These are phyloP conservation scores for Acronicta leporina DNA, from an alignment of 2,888 invertebrate genomes.

Conservation along the genomic window DNA sequence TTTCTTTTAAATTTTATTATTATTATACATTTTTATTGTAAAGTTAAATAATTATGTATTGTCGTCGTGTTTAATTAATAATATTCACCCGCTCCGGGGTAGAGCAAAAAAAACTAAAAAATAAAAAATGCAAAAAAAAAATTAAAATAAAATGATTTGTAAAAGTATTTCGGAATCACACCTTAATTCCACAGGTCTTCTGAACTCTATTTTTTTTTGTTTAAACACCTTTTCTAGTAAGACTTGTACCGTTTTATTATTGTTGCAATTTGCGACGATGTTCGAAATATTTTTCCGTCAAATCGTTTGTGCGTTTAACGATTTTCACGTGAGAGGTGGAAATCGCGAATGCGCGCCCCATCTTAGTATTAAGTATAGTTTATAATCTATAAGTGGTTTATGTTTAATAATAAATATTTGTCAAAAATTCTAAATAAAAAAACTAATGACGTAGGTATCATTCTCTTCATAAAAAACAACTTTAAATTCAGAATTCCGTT, in stretches of 20 bases:
- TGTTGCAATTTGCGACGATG: not conserved
- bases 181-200: slow-evolving; percentile 53
- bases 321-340: slow-evolving; percentile 33
- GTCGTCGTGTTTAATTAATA: slow-evolving; percentile 81
- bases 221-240: slow-evolving; percentile 31
- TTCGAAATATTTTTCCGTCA: slow-evolving; percentile 55
- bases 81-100: slow-evolving; percentile 80
- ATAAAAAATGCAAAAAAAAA: slow-evolving; percentile 59
- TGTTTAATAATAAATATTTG: slow-evolving; percentile 51
- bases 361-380: slow-evolving; percentile 47
- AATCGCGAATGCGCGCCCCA: slow-evolving; percentile 22
- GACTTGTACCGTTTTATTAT: slow-evolving; percentile 32
- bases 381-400: slow-evolving; percentile 55
- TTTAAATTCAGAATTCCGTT: not conserved
- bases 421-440: slow-evolving; percentile 36
- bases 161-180: slow-evolving; percentile 71
- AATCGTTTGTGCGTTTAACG: slow-evolving; percentile 17
- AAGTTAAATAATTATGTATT: slow-evolving; percentile 66
- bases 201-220: slow-evolving; percentile 15
- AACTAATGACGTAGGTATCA: slow-evolving; percentile 25
- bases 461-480: slow-evolving; percentile 18
- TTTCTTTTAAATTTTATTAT: slow-evolving; percentile 67
- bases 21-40: slow-evolving; percentile 61
- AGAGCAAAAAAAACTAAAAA: slow-evolving; percentile 72
- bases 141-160: slow-evolving; percentile 64